phyloP scores from a whole-genome alignment of 1,140 invertebrate genomes.

The Macrosteles quadrilineatus region DNA sequence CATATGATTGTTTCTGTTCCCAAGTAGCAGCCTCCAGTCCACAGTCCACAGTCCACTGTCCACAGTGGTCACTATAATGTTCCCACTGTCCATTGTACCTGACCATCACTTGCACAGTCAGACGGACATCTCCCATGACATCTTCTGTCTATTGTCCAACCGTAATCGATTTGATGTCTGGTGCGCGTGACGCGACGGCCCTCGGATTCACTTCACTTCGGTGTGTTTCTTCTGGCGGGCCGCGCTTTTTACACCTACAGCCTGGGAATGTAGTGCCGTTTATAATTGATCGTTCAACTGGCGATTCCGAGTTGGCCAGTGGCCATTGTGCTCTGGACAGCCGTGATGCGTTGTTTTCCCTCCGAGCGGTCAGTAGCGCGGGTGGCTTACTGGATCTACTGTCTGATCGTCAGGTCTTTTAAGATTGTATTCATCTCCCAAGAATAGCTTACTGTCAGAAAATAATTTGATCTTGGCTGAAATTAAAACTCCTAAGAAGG shows the following conservation, averaged over 20 bases:
- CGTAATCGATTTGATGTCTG: constrained; percentile 29
- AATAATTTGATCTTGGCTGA: too few relatives aligned
- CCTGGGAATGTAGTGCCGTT: constrained; percentile 20
- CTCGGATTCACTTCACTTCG: constrained; percentile 21
- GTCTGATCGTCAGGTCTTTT: too few relatives aligned
- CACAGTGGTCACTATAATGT: neutral
- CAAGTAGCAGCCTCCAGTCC: neutral
- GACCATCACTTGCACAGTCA: constrained; percentile 25
- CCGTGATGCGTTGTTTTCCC: too few relatives aligned
- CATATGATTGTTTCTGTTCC: too few relatives aligned
- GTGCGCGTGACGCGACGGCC: neutral
- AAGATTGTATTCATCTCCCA: too few relatives aligned
- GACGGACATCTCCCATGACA: constrained; percentile 30
- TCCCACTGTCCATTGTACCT: constrained; percentile 12
- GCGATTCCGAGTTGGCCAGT: too few relatives aligned
- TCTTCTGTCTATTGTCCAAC: constrained; percentile 21
- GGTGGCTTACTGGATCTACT: too few relatives aligned
- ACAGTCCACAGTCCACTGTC: neutral
- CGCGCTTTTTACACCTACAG: constrained; percentile 7
- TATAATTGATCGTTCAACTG: constrained; percentile 26
- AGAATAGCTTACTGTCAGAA: too few relatives aligned
- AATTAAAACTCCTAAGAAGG: too few relatives aligned
- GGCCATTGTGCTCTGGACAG: too few relatives aligned
- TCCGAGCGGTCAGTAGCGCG: too few relatives aligned
- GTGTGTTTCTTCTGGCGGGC: constrained; percentile 13